Conservation (phyloP, 2,888 invertebrate genomes). For the Crepidodera aurea region DNA sequence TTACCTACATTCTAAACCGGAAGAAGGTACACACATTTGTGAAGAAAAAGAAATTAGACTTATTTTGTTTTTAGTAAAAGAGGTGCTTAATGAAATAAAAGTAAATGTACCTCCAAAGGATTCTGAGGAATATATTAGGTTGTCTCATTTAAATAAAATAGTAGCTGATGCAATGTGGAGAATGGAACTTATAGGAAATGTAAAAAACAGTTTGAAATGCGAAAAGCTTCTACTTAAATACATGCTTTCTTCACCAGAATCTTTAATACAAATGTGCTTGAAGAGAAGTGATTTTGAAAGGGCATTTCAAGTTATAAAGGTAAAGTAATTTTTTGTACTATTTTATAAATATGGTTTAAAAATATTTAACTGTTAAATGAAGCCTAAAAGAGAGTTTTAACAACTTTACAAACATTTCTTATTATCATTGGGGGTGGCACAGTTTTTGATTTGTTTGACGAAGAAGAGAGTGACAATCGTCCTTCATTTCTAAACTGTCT, state of each 20-base stretch:
- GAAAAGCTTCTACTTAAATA: slow-evolving; percentile 67
- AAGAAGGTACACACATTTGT: slow-evolving; percentile 65
- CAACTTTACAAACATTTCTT: no score
- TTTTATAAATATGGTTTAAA: no score
- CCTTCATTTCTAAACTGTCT: no score
- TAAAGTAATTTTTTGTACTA: no score
- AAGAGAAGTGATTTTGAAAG: slow-evolving; percentile 76
- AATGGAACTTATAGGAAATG: slow-evolving; percentile 71
- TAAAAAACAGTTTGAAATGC: slow-evolving; percentile 63
- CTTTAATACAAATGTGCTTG: slow-evolving; percentile 78
- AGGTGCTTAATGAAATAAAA: slow-evolving; percentile 64
- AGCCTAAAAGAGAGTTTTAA: no score
- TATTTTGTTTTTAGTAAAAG: slow-evolving; percentile 67
- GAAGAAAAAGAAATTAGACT: slow-evolving; percentile 68
- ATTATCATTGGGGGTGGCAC: no score
- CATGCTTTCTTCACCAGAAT: slow-evolving; percentile 79
- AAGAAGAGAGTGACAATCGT: no score
- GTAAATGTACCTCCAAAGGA: slow-evolving; percentile 57
- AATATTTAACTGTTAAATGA: no score
- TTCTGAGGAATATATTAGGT: slow-evolving; percentile 51
- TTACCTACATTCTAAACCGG: slow-evolving; percentile 21
- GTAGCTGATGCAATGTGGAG: slow-evolving; percentile 78
- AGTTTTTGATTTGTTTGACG: no score
- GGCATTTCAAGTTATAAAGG: slow-evolving; percentile 83
- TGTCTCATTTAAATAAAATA: slow-evolving; percentile 61